These are phyloP conservation scores for Pungitius pungitius DNA, from an alignment of 2,113 vertebrate species.

Conservation along the genomic window DNA sequence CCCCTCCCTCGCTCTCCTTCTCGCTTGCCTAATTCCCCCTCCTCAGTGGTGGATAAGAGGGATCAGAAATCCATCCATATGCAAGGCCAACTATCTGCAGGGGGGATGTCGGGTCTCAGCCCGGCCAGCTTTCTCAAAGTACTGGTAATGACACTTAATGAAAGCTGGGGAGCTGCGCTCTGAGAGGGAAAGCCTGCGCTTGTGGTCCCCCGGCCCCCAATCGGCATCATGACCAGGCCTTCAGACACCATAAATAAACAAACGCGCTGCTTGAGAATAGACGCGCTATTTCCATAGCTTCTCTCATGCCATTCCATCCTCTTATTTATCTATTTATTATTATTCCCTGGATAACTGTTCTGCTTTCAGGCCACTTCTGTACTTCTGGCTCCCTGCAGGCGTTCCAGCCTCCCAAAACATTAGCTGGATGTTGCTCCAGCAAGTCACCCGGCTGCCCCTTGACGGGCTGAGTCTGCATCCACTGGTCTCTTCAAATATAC, in stretches of 20 bases:
- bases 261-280: constrained; percentile 61
- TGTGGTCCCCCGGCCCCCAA: constrained; percentile 43
- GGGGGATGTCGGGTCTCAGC: constrained; percentile 74
- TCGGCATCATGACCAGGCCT: constrained; percentile 38
- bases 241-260: constrained; percentile 77
- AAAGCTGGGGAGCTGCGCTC: constrained; percentile 68
- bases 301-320: constrained; percentile 53
- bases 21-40: constrained; percentile 70
- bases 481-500: constrained; percentile 29
- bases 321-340: constrained; percentile 71
- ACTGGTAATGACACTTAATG: constrained; percentile 82
- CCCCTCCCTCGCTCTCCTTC: constrained; percentile 38
- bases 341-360: constrained; percentile 51
- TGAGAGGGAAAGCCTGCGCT: constrained; percentile 47
- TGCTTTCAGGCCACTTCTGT: constrained; percentile 51
- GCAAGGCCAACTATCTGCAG: constrained; percentile 73
- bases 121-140: constrained; percentile 70
- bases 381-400: constrained; percentile 52
- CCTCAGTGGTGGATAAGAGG: constrained; percentile 75
- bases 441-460: constrained; percentile 35
- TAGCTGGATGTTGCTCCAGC: constrained; percentile 58
- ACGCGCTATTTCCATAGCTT: constrained; percentile 55
- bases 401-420: constrained; percentile 65
- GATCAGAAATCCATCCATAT: constrained; percentile 79
- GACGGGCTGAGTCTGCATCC: constrained; percentile 52